Base-by-base conservation (phyloP, 2,888 invertebrate genomes). In the Eristalinus sepulchralis region DNA sequence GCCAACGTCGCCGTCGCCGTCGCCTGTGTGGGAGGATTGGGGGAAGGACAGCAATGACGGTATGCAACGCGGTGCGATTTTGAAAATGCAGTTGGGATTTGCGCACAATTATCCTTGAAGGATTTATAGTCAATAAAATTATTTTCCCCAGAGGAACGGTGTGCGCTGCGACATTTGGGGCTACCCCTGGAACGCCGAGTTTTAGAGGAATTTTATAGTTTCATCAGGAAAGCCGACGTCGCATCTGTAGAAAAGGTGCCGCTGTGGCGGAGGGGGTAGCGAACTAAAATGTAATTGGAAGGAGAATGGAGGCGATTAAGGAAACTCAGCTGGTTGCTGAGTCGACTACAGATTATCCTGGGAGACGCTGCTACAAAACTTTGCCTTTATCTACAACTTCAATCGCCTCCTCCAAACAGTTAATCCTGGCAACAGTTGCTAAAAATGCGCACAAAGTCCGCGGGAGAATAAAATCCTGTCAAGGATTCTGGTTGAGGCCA, bases 121-220 rank as follows among this genome's bases (percentile, higher is more conserved):
- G 68, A 62, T 77, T 77, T 77, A 77, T 77, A 22, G 77, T 17
- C 77, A 70, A 77, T 77, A 17, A 70, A 68, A 70, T 70, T 27
- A 62, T n/a, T 68, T 34, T 53, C 34, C 9, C 24, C 24, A 9
- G 62, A 33, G 33, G 17, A 27, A 36, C 10, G 3, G 59, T 24
- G 31, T 3, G 5, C 8, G 17, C 13, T 3, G 57, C 24, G 9
- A 11, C 1, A 17, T 1, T 27, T 27, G 17, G 53, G 53, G 13
- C 1, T 53, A 13, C 24, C 57, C 24, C 11, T 11, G 57, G 13
- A 57, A 33, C 20, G 67, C 22, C 6, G 31, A 33, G 33, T 20
- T 67, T 27, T 31, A 13, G 17, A 11, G 55, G 55, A 13, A 20
- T 67, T 67, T 67, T 67, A 67, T 67, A 67, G 67, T 55, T 67